These are phyloP conservation scores for Oryzias woworae DNA, from an alignment of 2,113 vertebrate species.

Conservation along the genomic window DNA sequence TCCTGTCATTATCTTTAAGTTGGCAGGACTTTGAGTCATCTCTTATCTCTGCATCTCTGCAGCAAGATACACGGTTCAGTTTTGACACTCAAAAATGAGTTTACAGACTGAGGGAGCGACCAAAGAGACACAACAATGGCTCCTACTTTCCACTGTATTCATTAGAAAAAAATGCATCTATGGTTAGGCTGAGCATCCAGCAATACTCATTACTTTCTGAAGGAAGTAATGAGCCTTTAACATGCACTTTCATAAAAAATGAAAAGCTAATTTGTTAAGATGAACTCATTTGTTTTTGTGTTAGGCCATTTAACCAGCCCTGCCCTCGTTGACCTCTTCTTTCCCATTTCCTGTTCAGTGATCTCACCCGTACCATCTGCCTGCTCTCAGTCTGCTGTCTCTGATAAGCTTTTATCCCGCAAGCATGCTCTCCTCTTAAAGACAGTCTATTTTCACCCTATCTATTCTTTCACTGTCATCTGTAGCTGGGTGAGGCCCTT, in stretches of 20 bases:
- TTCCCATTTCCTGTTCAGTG: slow-evolving; percentile 25
- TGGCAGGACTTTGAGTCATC: not conserved
- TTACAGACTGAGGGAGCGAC: not conserved
- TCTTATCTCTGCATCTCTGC: slow-evolving; percentile 10
- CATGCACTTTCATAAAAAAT: not conserved
- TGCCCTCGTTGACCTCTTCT: slow-evolving; percentile 4
- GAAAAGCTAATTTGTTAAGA: not conserved
- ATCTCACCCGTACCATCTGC: slow-evolving; percentile 18
- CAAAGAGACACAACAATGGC: not conserved
- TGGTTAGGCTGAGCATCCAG: too few relatives aligned
- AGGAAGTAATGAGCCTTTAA: not conserved
- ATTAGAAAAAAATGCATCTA: too few relatives aligned
- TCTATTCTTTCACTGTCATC: slow-evolving; percentile 5
- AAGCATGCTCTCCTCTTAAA: not conserved
- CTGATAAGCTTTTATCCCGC: slow-evolving; percentile 41
- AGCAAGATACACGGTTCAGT: not conserved
- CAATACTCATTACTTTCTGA: not conserved
- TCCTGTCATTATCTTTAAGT: not conserved
- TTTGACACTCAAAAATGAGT: not conserved
- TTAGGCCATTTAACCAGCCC: slow-evolving; percentile 1
- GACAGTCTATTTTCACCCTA: not conserved
- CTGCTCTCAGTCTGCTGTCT: slow-evolving; percentile 42
- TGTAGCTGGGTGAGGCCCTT: slow-evolving; percentile 3
- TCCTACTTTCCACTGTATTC: too few relatives aligned
- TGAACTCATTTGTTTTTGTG: not conserved